These are phyloP conservation scores for Margaritifera margaritifera DNA, from an alignment of 2,888 invertebrate genomes.

Conservation along the genomic window DNA sequence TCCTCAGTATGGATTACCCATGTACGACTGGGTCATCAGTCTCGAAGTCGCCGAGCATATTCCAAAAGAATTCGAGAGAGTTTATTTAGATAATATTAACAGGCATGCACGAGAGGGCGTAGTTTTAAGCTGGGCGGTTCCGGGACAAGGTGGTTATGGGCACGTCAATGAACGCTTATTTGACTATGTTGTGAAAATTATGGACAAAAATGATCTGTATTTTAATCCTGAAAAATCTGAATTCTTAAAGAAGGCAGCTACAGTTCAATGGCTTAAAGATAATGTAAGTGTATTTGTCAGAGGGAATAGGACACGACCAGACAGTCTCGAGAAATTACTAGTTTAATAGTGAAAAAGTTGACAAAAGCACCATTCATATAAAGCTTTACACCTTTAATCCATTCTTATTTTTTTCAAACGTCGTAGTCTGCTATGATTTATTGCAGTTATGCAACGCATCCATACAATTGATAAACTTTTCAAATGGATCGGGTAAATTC, in stretches of 20 bases:
- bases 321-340: too few species aligned
- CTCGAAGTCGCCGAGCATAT: conserved; percentile 47
- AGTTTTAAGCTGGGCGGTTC: conserved; percentile 38
- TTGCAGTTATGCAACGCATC: too few species aligned
- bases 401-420: too few species aligned
- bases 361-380: too few species aligned
- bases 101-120: conserved; percentile 40
- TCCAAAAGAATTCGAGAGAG: conserved; percentile 29
- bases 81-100: conserved; percentile 37
- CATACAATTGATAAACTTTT: too few species aligned
- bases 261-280: conserved; percentile 3
- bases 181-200: conserved; percentile 6
- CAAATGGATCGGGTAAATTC: too few species aligned
- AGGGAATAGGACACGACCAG: too few species aligned
- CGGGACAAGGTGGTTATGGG: conserved; percentile 17
- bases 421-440: too few species aligned
- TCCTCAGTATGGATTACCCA: conserved; percentile 44
- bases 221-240: background rate
- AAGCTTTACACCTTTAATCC: too few species aligned
- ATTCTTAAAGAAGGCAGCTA: background rate
- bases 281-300: background rate
- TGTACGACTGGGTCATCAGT: conserved; percentile 47
- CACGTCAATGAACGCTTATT: conserved; percentile 16
- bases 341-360: too few species aligned
- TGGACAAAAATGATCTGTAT: conserved; percentile 8